Evolutionary conservation across 1,140 invertebrate genomes (phyloP).

Genomic region (Sarcophaga bullata): DNA sequence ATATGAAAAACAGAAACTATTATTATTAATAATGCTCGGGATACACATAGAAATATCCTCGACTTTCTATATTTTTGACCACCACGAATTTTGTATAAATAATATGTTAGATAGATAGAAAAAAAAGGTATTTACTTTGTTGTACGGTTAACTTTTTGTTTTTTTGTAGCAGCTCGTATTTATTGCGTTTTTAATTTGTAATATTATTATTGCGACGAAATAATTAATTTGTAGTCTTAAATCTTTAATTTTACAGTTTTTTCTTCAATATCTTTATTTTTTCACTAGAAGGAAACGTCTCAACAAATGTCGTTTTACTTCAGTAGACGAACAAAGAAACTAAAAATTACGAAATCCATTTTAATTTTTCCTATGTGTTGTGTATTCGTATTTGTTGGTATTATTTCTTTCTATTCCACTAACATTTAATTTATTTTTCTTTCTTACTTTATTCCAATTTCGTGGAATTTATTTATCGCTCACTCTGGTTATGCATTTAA

Average conservation of each 20-base stretch:
- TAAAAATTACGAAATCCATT: slow-evolving; percentile 18
- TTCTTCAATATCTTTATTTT: background rate
- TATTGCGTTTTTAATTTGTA: too few relatives aligned
- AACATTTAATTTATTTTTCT: background rate
- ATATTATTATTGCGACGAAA: too few relatives aligned
- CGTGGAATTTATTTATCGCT: background rate
- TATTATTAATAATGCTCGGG: background rate
- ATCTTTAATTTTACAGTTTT: too few relatives aligned
- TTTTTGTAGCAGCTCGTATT: too few relatives aligned
- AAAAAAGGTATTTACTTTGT: too few relatives aligned
- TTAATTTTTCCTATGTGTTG: background rate
- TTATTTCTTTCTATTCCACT: background rate
- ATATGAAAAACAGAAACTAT: background rate
- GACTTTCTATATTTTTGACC: background rate
- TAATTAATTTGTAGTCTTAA: too few relatives aligned
- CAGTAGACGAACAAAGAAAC: slow-evolving; percentile 5
- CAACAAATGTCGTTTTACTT: slow-evolving; percentile 10
- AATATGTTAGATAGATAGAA: too few relatives aligned
- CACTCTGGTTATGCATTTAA: background rate
- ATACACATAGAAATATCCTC: background rate
- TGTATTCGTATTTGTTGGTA: background rate
- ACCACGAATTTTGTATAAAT: too few relatives aligned
- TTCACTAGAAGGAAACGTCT: background rate
- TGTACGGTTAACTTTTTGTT: too few relatives aligned
- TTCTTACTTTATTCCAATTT: background rate